Conservation (phyloP, 2,113 vertebrate genomes). For the Bos javanicus region DNA sequence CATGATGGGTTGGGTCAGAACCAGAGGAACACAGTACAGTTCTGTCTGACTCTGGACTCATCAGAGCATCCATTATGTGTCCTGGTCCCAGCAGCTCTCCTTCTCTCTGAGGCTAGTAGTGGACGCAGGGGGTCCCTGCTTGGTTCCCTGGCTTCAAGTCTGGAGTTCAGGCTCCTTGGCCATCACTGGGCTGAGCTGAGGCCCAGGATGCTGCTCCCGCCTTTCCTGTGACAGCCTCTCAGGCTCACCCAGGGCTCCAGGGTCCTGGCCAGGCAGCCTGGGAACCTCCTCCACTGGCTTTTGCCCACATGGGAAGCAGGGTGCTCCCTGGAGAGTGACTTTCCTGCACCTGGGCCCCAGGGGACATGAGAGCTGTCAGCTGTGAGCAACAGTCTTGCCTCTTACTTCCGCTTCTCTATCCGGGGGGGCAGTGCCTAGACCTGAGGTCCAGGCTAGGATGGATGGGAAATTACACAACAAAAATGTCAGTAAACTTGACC, state of each 20-base stretch:
- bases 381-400: not conserved
- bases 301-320: not conserved
- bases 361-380: not conserved
- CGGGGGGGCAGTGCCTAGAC: not conserved
- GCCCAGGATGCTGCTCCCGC: not conserved
- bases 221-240: not conserved
- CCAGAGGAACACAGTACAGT: not conserved
- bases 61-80: not conserved
- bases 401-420: not conserved
- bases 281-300: not conserved
- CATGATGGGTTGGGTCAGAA: not conserved
- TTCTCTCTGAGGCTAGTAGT: not conserved
- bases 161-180: not conserved
- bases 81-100: not conserved
- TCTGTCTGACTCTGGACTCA: not conserved
- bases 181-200: not conserved
- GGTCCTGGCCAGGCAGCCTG: not conserved
- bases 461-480: not conserved
- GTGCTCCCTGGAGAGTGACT: not conserved
- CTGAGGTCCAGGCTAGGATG: not conserved
- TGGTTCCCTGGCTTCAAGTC: not conserved
- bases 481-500: not conserved
- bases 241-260: not conserved
- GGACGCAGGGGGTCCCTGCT: not conserved
- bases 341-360: not conserved